phyloP scores from a whole-genome alignment of 1,140 invertebrate genomes.

The Phthorimaea operculella region DNA sequence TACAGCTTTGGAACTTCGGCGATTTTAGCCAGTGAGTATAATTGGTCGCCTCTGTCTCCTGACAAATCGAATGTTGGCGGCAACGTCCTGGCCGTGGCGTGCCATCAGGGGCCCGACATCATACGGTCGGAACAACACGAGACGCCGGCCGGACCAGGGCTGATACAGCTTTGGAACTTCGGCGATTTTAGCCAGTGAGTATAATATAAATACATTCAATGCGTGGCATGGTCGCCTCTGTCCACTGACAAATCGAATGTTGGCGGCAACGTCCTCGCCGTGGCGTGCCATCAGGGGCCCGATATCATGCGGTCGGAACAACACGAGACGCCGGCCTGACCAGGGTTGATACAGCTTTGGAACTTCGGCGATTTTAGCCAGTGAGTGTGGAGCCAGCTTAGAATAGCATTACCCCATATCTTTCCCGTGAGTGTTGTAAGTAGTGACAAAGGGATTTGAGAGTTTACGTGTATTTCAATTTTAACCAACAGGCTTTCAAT shows the following conservation, averaged over 20 bases:
- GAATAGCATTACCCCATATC: too few relatives aligned
- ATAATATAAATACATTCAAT: too few relatives aligned
- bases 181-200: slow-evolving; percentile 18
- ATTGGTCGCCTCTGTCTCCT: slow-evolving; percentile 13
- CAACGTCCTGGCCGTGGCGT: slow-evolving; percentile 25
- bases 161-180: slow-evolving; percentile 46
- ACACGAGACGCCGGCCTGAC: slow-evolving; percentile 13
- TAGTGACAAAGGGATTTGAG: too few relatives aligned
- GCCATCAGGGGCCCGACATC: slow-evolving; percentile 22
- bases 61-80: not conserved
- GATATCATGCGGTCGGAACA: slow-evolving; percentile 26
- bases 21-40: too few relatives aligned
- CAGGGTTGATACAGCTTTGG: slow-evolving; percentile 39
- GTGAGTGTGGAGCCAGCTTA: too few relatives aligned
- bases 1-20: slow-evolving; percentile 46
- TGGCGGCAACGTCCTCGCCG: slow-evolving; percentile 20
- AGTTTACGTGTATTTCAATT: too few relatives aligned
- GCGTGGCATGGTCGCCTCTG: slow-evolving; percentile 35
- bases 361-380: slow-evolving; percentile 23
- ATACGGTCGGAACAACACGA: slow-evolving; percentile 21
- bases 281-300: slow-evolving; percentile 18
- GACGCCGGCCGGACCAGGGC: slow-evolving; percentile 9
- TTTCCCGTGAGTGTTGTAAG: too few relatives aligned
- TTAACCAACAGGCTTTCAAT: too few relatives aligned
- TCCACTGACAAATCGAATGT: not conserved